Conservation (phyloP, 2,888 invertebrate genomes). For the Platypus cylindrus region DNA sequence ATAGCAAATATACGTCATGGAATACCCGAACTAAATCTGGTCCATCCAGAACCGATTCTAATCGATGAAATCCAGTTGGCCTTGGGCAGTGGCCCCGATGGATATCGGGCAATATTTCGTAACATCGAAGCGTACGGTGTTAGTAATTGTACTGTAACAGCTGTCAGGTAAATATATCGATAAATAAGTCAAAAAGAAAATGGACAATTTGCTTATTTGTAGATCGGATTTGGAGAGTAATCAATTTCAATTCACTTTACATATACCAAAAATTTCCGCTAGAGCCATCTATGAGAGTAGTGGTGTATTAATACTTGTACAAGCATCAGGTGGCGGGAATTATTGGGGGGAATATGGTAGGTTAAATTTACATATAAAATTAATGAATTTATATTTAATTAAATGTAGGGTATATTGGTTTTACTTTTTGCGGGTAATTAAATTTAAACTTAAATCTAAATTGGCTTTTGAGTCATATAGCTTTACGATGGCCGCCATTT, state of each 20-base stretch:
- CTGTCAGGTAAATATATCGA: conserved; percentile 48
- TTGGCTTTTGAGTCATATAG: too few relatives aligned
- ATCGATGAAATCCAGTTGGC: conserved; percentile 73
- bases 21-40: conserved; percentile 58
- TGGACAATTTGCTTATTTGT: conserved; percentile 12
- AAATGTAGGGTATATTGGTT: too few relatives aligned
- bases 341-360: conserved; percentile 84
- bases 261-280: conserved; percentile 67
- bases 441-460: too few relatives aligned
- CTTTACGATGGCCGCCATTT: too few relatives aligned
- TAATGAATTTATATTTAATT: too few relatives aligned
- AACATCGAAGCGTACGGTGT: conserved; percentile 72
- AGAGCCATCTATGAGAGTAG: conserved; percentile 70
- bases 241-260: conserved; percentile 69
- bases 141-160: conserved; percentile 65
- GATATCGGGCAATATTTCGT: conserved; percentile 67
- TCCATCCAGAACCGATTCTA: conserved; percentile 65
- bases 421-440: too few relatives aligned
- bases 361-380: too few relatives aligned
- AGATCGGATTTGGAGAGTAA: conserved; percentile 66
- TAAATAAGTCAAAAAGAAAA: conserved; percentile 1
- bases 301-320: conserved; percentile 64
- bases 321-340: conserved; percentile 75
- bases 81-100: conserved; percentile 68
- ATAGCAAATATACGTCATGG: conserved; percentile 59